Evolutionary conservation across 1,140 invertebrate genomes (phyloP).

Genomic region (Lasioglossum albipes): DNA sequence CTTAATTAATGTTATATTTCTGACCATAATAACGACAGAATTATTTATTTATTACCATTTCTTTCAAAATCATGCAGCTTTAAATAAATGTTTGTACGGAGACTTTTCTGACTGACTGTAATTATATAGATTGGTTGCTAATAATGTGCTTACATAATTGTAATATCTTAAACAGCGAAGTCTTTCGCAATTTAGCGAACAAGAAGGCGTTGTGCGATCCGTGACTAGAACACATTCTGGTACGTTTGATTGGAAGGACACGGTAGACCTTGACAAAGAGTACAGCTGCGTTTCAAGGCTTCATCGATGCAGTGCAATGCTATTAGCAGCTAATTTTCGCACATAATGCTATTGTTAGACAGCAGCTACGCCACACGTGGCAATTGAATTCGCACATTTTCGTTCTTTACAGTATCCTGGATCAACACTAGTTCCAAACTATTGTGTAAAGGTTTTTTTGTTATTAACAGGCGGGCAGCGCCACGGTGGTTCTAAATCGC

Average conservation of each 20-base stretch:
- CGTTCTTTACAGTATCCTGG: neutral
- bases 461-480: too few species aligned
- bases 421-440: constrained; percentile 12
- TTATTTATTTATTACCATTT: too few species aligned
- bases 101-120: too few species aligned
- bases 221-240: neutral
- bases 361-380: constrained; percentile 6
- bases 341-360: constrained; percentile 47
- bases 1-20: too few species aligned
- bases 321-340: constrained; percentile 48
- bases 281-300: constrained; percentile 33
- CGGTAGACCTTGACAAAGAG: constrained; percentile 18
- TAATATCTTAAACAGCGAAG: too few species aligned
- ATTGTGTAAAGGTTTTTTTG: too few species aligned
- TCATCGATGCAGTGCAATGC: constrained; percentile 9
- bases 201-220: constrained; percentile 11
- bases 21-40: too few species aligned
- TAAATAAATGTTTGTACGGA: too few species aligned
- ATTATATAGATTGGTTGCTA: too few species aligned
- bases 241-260: constrained; percentile 5
- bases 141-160: too few species aligned
- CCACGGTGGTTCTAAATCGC: too few species aligned
- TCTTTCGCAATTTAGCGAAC: neutral
- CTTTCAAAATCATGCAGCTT: too few species aligned
- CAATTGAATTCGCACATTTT: constrained; percentile 54